Conservation (phyloP, 1,140 invertebrate species). For the Brachionus koreanus region DNA sequence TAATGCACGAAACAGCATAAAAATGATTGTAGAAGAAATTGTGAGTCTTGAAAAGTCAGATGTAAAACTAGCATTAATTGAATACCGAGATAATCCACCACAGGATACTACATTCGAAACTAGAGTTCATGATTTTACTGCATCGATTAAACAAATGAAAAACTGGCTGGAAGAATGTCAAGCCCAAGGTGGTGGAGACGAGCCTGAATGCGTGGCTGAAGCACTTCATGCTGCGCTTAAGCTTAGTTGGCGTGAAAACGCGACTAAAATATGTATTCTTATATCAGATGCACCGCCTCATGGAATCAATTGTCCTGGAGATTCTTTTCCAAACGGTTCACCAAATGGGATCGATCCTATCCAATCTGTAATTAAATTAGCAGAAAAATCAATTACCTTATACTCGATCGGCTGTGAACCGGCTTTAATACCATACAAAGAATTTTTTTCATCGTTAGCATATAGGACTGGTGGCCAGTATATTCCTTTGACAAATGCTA, state of each 20-base stretch:
- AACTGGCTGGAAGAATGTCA: slow-evolving; percentile 48
- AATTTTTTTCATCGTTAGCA: slow-evolving; percentile 53
- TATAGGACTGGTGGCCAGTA: slow-evolving; percentile 53
- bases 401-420: slow-evolving; percentile 53
- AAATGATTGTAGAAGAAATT: slow-evolving; percentile 51
- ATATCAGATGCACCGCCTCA: slow-evolving; percentile 53
- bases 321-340: slow-evolving; percentile 47
- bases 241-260: slow-evolving; percentile 49
- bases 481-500: slow-evolving; percentile 49
- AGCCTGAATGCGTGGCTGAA: slow-evolving; percentile 52
- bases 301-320: slow-evolving; percentile 47
- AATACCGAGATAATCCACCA: slow-evolving; percentile 53
- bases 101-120: slow-evolving; percentile 50
- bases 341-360: slow-evolving; percentile 51
- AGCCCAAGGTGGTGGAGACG: slow-evolving; percentile 51
- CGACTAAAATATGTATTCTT: slow-evolving; percentile 52
- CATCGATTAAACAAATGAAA: slow-evolving; percentile 49
- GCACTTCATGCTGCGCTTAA: slow-evolving; percentile 51
- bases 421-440: slow-evolving; percentile 49
- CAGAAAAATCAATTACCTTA: slow-evolving; percentile 50
- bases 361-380: slow-evolving; percentile 47
- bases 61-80: slow-evolving; percentile 50
- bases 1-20: slow-evolving; percentile 50
- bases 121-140: slow-evolving; percentile 51
- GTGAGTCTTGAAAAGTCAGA: slow-evolving; percentile 50